Conservation (phyloP, 23 tunicate genomes). For the Halocynthia aurantium region DNA sequence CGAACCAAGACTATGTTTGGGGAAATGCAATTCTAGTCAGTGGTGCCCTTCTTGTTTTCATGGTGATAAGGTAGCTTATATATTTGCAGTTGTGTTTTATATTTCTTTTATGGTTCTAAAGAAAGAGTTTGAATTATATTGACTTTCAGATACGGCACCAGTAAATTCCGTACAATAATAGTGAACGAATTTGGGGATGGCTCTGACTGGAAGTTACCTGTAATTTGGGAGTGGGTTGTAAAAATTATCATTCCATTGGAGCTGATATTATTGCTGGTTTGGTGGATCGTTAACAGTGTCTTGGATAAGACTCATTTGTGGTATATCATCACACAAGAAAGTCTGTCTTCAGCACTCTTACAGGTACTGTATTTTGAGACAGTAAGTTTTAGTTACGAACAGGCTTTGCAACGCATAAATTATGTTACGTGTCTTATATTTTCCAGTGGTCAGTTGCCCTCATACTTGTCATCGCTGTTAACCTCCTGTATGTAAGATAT, state of each 20-base stretch:
- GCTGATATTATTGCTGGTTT: slow-evolving; percentile 35
- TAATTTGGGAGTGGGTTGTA: slow-evolving; percentile 52
- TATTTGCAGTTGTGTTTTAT: slow-evolving; percentile 1
- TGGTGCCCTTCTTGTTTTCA: slow-evolving; percentile 60
- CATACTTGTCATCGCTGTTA: slow-evolving; percentile 24
- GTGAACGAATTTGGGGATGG: slow-evolving; percentile 65
- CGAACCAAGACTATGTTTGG: slow-evolving; percentile 90
- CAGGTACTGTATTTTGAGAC: neutral
- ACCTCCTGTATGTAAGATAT: slow-evolving; percentile 49
- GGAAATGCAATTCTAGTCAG: slow-evolving; percentile 76
- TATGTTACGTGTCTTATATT: neutral
- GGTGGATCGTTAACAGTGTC: slow-evolving; percentile 57
- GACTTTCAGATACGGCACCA: slow-evolving; percentile 35
- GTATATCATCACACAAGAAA: slow-evolving; percentile 56
- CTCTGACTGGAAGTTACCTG: slow-evolving; percentile 57
- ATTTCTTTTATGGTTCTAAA: neutral
- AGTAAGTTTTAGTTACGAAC: neutral
- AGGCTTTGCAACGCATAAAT: too few species aligned
- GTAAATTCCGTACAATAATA: slow-evolving; percentile 40
- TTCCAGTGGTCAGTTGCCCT: slow-evolving; percentile 44
- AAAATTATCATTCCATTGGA: slow-evolving; percentile 51
- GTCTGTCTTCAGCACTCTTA: slow-evolving; percentile 47
- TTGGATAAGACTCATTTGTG: slow-evolving; percentile 37
- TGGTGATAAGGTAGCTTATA: slow-evolving; percentile 24
- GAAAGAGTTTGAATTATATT: neutral